phyloP scores from a whole-genome alignment of 2,113 vertebrate genomes.

The Miniopterus natalensis region DNA sequence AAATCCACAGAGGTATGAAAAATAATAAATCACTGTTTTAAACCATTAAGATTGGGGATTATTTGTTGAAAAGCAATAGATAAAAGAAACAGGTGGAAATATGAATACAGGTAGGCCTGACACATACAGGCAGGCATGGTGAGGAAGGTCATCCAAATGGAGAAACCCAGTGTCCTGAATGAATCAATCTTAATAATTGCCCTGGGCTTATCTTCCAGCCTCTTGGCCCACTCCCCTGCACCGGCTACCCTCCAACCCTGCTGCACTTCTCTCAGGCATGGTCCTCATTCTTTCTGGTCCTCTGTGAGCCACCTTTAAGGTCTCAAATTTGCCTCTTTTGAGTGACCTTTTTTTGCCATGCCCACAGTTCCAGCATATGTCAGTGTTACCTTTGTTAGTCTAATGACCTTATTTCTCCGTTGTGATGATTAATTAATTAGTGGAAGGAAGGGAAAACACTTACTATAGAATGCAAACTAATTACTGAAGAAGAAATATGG shows the following conservation, averaged over 20 bases:
- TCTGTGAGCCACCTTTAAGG: too few species aligned
- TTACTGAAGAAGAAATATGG: not conserved
- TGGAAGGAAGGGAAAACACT: not conserved
- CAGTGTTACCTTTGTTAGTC: not conserved
- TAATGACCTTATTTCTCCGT: not conserved
- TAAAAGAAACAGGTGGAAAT: not conserved
- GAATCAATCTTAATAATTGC: not conserved
- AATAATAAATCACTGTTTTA: not conserved
- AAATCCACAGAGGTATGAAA: not conserved
- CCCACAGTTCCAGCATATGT: not conserved
- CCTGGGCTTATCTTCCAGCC: not conserved
- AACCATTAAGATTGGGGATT: not conserved
- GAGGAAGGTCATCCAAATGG: not conserved
- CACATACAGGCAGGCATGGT: not conserved
- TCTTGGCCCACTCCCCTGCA: not conserved
- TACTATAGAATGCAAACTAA: not conserved
- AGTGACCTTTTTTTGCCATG: not conserved
- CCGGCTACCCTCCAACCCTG: not conserved
- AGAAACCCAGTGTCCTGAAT: not conserved
- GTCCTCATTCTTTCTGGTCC: not conserved
- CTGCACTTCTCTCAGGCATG: not conserved
- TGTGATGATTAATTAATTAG: slow-evolving; percentile 10
- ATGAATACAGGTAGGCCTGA: not conserved
- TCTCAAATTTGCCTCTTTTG: not conserved
- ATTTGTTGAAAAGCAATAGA: not conserved